Conservation (phyloP, 2,888 invertebrate genomes). For the Machimus atricapillus region DNA sequence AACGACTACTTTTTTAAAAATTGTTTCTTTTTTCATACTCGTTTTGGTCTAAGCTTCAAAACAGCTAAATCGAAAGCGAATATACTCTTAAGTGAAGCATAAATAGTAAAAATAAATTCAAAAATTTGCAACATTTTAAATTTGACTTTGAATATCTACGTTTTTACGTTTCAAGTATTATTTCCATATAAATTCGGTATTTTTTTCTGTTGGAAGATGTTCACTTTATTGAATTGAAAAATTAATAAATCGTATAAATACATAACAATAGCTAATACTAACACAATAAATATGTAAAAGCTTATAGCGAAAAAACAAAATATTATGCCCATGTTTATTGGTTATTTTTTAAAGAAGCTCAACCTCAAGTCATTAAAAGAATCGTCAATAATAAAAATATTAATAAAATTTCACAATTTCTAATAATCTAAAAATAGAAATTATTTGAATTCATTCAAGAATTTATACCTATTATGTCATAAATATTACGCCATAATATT, state of each 20-base stretch:
- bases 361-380: background rate
- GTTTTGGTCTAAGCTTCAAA: too few species aligned
- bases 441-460: background rate
- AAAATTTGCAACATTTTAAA: too few species aligned
- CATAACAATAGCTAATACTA: background rate
- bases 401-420: background rate
- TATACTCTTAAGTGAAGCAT: too few species aligned
- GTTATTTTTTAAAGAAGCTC: background rate
- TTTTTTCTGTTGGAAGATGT: too few species aligned
- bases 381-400: background rate
- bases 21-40: too few species aligned
- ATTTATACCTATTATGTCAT: background rate
- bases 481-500: background rate
- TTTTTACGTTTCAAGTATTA: too few species aligned
- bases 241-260: background rate
- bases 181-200: too few species aligned
- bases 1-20: too few species aligned
- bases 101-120: too few species aligned
- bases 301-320: background rate
- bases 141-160: too few species aligned
- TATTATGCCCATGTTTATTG: background rate
- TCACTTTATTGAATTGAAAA: too few species aligned
- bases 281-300: background rate
- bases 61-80: too few species aligned
- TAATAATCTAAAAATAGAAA: background rate